Percentiles rank a stretch among this genome's conserved stretches.
phyloP scores from a whole-genome alignment of 2,113 vertebrate species.

The Clarias batrachus region DNA sequence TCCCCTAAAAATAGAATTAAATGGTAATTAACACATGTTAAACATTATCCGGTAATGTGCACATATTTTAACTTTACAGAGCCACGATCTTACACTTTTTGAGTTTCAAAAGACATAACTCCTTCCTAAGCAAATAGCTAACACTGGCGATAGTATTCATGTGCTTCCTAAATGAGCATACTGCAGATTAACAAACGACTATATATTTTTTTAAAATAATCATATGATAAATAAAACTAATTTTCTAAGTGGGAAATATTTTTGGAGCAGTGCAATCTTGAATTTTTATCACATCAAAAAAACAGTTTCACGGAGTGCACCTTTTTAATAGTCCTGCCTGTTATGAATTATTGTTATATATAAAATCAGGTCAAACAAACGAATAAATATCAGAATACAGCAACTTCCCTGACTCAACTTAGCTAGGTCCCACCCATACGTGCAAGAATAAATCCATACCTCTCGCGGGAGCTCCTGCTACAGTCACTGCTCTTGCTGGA shows the following conservation, averaged over 20 bases:
- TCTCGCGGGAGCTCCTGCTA: constrained; percentile 69
- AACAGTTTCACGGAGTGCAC: too few relatives aligned
- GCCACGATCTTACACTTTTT: not conserved
- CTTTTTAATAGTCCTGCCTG: too few relatives aligned
- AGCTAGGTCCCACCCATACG: not conserved
- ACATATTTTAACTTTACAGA: not conserved
- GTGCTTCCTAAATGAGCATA: not conserved
- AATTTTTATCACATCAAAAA: too few relatives aligned
- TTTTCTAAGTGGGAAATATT: not conserved
- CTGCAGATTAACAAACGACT: not conserved
- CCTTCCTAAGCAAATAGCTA: not conserved
- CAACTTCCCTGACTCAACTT: not conserved
- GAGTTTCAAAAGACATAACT: not conserved
- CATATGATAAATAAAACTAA: too few relatives aligned
- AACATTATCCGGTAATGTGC: not conserved
- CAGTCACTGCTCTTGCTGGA: constrained; percentile 64
- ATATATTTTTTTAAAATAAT: too few relatives aligned
- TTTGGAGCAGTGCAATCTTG: not conserved
- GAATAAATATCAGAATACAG: not conserved
- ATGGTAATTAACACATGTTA: not conserved
- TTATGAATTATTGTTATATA: too few relatives aligned
- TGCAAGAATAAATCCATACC: constrained; percentile 52
- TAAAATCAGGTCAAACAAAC: not conserved
- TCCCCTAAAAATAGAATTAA: constrained; percentile 22
- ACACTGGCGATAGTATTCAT: not conserved